Evolutionary conservation across 2,797 vertebrate genomes (phyloP), one percentile per base, ranked within the genome.

Genomic region (Tarsius wallacei): DNA sequence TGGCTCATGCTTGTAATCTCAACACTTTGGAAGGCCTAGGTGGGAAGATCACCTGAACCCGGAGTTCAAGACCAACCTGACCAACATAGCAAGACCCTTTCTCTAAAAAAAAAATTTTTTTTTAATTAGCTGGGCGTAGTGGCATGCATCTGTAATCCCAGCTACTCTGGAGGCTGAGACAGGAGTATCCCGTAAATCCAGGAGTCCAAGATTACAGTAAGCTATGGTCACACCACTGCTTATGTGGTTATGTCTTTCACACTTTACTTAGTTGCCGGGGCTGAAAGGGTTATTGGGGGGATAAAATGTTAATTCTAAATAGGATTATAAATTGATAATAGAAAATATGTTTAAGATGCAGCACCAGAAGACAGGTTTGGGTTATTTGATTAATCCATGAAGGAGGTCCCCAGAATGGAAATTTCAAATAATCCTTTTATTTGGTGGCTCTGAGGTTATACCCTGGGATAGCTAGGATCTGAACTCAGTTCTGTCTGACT

Each of bases 331-430:
- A 7, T 66, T 51, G n/a, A 33, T 85, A 66, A 49, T n/a, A 22
- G 31, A 21, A 78, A 92, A 80, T 80, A 16, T 80, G n/a, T 68
- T 57, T 78, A 61, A 89, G 53, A 66, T 63, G 51, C 36, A 96
- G 93, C 95, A 57, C 19, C 71, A 78, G 87, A 88, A 95, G 11
- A 2, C 76, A 70, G 70, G 36, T 33, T 97, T 83, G 47, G 49
- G 68, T 55, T 80, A 42, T 93, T 93, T 86, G 71, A 85, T 76
- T 90, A 87, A 84, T 93, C 87, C 36, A 49, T n/a, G 84, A 93
- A 95, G 66, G 70, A 71, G 19, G 17, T 33, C 6, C 31, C 36
- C 78, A 53, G 68, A 73, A 94, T 3, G 36, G 61, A 13, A 57
- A 96, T 55, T 89, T 95, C 87, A 42, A 80, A 80, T 68, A 68